Base-by-base conservation (phyloP, 2,888 invertebrate genomes). In the Nasonovia ribisnigri region DNA sequence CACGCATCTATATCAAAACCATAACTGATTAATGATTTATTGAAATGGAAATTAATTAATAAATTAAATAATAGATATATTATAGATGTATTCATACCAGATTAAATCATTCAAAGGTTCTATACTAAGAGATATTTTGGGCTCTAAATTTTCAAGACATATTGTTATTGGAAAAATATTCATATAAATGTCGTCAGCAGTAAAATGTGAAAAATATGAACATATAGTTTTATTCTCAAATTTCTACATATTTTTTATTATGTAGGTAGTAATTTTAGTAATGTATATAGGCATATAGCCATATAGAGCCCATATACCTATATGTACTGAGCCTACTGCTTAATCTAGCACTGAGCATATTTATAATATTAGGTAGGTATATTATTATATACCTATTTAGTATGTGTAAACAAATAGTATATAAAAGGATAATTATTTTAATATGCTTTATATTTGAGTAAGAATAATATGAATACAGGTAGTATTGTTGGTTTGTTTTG, bases 401-500 rank as follows among this genome's bases (percentile, higher is more conserved):
- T 36, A 6, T 42, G 36, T 77, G 77, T 77, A 36, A 77, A 77
- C 20, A 77, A 77, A 77, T 77, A 20, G 8, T 77, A 77, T 77
- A 77, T n/a, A 77, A 6, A n/a, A 77, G 36, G 8, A 77, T 36
- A 48, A 87, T 48, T 48, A 87, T 88, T 88, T 51, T 88, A 88
- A n/a, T 36, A 51, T 88, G 36, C 5, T 36, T 26, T 36, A 88
- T 88, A 13, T 88, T 88, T 88, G 51, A 51, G 36, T 88, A 88
- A 51, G 88, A 51, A 42, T 88, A 88, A 88, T 46, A 67, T 24
- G 90, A 90, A 90, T 90, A 11, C 60, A 67, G 77, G 90, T 90
- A 90, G 67, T 90, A 48, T 26, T 90, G 48, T 43, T 57, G 67
- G 90, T 67, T 77, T 48, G 24, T 90, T 90, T 90, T 67, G 67